Evolutionary conservation across 1,140 invertebrate species (phyloP), one percentile per base, ranked within the genome.

Genomic region (Trachelipus rathkii): DNA sequence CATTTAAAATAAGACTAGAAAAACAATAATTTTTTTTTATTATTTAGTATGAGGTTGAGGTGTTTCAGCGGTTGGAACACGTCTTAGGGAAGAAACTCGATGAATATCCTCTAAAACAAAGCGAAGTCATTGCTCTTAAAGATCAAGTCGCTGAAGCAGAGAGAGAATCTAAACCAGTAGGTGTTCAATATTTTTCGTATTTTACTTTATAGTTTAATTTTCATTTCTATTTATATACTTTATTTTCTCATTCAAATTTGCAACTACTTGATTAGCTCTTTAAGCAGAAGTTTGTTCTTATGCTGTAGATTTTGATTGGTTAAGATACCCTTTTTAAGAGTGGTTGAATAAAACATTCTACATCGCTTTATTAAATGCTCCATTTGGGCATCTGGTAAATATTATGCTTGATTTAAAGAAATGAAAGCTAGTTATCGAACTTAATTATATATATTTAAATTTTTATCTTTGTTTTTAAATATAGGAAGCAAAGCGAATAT

Each of bases 1-100:
- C 10, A n/a, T 5, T 92, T 91, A 3, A 92, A 92, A n/a, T n/a
- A n/a, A 86, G 89, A 89, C 84, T 81, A 73, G 60, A 23, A 44
- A 23, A 53, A 70, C 45, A 24, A 66, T 68, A 45, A 13, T 33
- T 71, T 71, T 1, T 21, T 71, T 71, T 71, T 71, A 44, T 67
- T 23, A 71, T 44, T 2, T 9, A 71, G 43, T 71, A 71, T 21
- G 69, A 71, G 8, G 23, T 71, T 44, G 69, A 71, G 9, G 15
- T 33, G 43, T 33, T 71, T 44, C 69, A 71, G 23, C 10, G 43
- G 0, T 24, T 71, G 15, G 69, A 71, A 71, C 23, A 71, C 69
- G 11, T 71, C 13, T 33, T 71, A 15, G 69, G 69, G 15, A 71
- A 13, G 43, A 71, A 71, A 71, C 21, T 71, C 11, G 69, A 71